Evolutionary conservation across 2,113 vertebrate species (phyloP), one percentile per base, ranked within the genome.

Genomic region (Columba livia): DNA sequence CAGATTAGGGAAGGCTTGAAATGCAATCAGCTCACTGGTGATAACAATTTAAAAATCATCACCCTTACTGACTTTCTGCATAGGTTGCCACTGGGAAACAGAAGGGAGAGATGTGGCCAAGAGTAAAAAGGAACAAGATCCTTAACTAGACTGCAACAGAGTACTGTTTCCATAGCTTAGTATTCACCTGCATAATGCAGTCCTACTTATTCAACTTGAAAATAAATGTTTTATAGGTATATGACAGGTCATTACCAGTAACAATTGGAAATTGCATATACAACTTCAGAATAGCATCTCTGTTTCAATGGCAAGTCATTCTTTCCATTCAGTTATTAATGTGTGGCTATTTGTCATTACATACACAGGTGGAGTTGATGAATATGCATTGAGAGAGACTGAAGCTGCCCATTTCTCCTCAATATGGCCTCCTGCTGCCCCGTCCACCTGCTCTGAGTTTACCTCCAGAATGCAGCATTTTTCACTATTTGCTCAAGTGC

Each of bases 361-460:
- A 85, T 67, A 65, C 93, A 71, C 72, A 85, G 81, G 88, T 77
- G 85, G 80, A 70, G 44, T n/a, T 72, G 69, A 54, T 9, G 14
- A 79, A 89, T 80, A 92, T 61, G 38, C 38, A 71, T 47, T 65
- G 75, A 85, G 42, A 67, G 65, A 90, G 32, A 79, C 28, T 70
- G 73, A 96, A 93, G 86, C 65, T 93, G 73, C 38, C 93, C 73
- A 92, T 96, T 93, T 93, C 79, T 96, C 54, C 83, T 95, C 77
- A 77, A 70, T 87, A 85, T 53, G 50, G 48, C 24, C 50, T 93
- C 87, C 93, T 62, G 51, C 78, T 90, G 95, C 84, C 44, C 32
- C 0, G 3, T 92, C 85, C 96, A 95, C 95, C 94, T 93, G 93
- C 57, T 95, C 85, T 28, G 67, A 78, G 67, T 71, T 80, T 70